Evolutionary conservation across 2,888 invertebrate genomes (phyloP).

Genomic region (Ferdinandea cuprea): DNA sequence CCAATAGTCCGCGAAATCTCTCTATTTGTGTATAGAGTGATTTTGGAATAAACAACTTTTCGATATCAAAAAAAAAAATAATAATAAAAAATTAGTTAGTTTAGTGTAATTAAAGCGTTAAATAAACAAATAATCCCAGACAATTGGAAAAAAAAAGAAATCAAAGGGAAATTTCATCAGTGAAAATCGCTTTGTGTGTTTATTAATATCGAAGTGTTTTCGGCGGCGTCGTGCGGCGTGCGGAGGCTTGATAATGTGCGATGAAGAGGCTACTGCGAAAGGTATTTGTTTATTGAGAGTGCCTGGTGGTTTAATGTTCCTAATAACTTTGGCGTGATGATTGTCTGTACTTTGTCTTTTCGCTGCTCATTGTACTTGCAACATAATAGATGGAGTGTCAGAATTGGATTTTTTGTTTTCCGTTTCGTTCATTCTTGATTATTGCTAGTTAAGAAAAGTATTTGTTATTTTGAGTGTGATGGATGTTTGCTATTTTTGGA

Average conservation of each 20-base stretch:
- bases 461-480: background rate
- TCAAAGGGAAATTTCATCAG: constrained; percentile 19
- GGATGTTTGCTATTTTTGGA: constrained; percentile 29
- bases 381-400: constrained; percentile 16
- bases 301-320: constrained; percentile 43
- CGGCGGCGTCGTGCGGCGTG: constrained; percentile 1
- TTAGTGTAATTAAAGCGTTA: constrained; percentile 50
- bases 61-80: constrained; percentile 21
- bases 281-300: constrained; percentile 61
- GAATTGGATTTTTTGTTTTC: constrained; percentile 6
- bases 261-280: constrained; percentile 52
- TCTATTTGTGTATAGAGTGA: constrained; percentile 16
- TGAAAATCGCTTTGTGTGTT: constrained; percentile 17
- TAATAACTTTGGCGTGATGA: constrained; percentile 19
- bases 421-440: background rate
- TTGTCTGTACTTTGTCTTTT: constrained; percentile 35
- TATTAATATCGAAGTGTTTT: constrained; percentile 49
- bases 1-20: constrained; percentile 1
- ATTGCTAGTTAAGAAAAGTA: constrained; percentile 1
- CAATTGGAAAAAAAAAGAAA: constrained; percentile 22
- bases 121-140: constrained; percentile 44
- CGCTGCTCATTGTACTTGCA: background rate
- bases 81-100: constrained; percentile 55
- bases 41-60: constrained; percentile 54
- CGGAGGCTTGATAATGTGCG: constrained; percentile 46